Evolutionary conservation across 2,113 vertebrate species (phyloP).

Genomic region (Rhinogobius similis): DNA sequence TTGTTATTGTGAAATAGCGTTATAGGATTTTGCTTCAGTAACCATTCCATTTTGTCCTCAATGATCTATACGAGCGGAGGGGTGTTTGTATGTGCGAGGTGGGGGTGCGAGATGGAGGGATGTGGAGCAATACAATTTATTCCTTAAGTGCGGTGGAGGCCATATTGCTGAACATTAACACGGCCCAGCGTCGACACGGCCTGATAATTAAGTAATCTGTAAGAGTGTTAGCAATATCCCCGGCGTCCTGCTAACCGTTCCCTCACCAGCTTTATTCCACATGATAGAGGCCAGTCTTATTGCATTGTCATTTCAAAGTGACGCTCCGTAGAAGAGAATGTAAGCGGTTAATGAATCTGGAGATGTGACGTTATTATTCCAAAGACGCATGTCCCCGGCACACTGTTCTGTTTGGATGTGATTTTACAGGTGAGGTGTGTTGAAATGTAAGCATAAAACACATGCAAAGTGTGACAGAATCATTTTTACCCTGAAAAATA

Average conservation of each 20-base stretch:
- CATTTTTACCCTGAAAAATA: too few relatives aligned
- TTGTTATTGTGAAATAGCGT: constrained; percentile 70
- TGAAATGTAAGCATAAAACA: not conserved
- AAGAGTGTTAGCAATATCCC: constrained; percentile 78
- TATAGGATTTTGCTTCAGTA: constrained; percentile 67
- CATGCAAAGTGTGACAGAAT: too few relatives aligned
- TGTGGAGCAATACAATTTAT: constrained; percentile 79
- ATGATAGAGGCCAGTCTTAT: constrained; percentile 74
- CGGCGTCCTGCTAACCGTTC: constrained; percentile 67
- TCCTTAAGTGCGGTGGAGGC: constrained; percentile 78
- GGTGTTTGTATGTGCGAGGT: constrained; percentile 70
- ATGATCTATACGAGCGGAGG: constrained; percentile 72
- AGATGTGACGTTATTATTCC: constrained; percentile 55
- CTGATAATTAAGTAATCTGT: constrained; percentile 82
- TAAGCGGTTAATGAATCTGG: constrained; percentile 65
- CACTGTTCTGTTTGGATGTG: constrained; percentile 33
- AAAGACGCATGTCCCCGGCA: constrained; percentile 45
- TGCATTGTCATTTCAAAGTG: constrained; percentile 72
- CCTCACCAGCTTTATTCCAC: constrained; percentile 65
- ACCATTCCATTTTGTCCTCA: constrained; percentile 69
- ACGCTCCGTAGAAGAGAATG: constrained; percentile 55
- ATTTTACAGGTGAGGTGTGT: not conserved
- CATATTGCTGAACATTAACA: constrained; percentile 77
- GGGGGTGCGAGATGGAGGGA: constrained; percentile 65
- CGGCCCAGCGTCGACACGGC: constrained; percentile 71